phyloP scores from a whole-genome alignment of 2,888 invertebrate genomes.

The Nemotelus nigrinus region DNA sequence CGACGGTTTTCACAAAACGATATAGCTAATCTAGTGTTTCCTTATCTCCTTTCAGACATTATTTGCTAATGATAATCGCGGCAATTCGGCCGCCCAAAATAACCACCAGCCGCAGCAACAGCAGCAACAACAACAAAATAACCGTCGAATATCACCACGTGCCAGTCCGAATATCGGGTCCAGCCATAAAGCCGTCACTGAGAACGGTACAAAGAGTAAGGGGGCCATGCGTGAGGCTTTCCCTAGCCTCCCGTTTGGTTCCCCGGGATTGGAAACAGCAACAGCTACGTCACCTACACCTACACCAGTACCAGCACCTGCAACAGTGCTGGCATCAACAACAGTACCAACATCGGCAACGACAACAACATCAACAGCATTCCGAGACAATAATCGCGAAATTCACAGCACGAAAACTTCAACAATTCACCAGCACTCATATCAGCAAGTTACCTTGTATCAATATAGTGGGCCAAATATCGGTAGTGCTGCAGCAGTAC shows the following conservation, averaged over 20 bases:
- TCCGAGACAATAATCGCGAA: conserved; percentile 51
- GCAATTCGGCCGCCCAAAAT: conserved; percentile 48
- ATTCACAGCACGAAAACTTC: conserved; percentile 44
- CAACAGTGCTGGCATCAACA: conserved; percentile 9
- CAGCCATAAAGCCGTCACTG: conserved; percentile 50
- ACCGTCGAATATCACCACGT: conserved; percentile 47
- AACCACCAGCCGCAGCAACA: conserved; percentile 37
- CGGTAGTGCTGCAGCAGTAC: conserved; percentile 36
- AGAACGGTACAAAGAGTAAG: conserved; percentile 51
- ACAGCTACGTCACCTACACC: conserved; percentile 19
- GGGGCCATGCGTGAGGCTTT: conserved; percentile 56
- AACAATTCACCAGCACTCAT: conserved; percentile 44
- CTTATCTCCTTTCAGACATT: conserved; percentile 49
- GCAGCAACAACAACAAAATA: conserved; percentile 40
- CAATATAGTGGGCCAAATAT: conserved; percentile 39
- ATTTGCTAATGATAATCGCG: conserved; percentile 53
- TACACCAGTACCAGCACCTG: conserved; percentile 17
- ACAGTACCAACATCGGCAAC: not conserved
- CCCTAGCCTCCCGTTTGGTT: conserved; percentile 55
- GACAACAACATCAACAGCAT: conserved; percentile 3
- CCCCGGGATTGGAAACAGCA: conserved; percentile 52
- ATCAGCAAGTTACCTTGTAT: conserved; percentile 45
- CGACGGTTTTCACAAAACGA: not conserved
- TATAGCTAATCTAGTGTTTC: not conserved
- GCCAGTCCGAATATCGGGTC: conserved; percentile 50